A percentile compares a stretch with the other conserved stretches of the same genome.
Conservation (phyloP, 2,888 invertebrate species). For the Hoplodrina blanda region DNA sequence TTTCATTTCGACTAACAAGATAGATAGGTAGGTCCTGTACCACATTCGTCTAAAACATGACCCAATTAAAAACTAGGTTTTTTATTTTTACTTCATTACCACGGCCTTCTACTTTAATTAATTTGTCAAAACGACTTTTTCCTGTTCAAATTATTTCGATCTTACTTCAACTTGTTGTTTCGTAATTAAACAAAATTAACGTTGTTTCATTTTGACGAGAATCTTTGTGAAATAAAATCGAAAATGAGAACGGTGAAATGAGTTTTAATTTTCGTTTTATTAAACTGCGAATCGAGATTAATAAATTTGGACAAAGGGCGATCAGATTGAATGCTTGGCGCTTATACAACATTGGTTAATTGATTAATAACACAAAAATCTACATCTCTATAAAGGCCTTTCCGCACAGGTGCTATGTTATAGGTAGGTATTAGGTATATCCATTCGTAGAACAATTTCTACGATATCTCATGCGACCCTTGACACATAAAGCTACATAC, state of each 20-base stretch:
- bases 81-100: not conserved
- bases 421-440: too few species aligned
- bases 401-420: too few species aligned
- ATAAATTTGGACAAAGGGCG: constrained; percentile 21
- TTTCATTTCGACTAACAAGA: too few species aligned
- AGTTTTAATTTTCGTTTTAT: constrained; percentile 32
- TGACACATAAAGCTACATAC: too few species aligned
- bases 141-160: constrained; percentile 30
- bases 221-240: not conserved
- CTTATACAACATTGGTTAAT: constrained; percentile 7
- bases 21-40: not conserved
- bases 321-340: constrained; percentile 2
- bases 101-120: constrained; percentile 5
- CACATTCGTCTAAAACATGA: not conserved
- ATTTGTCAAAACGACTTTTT: constrained; percentile 23
- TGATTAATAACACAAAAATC: not conserved
- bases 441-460: too few species aligned
- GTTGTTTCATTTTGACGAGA: constrained; percentile 19
- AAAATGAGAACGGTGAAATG: constrained; percentile 29
- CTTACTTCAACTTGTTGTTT: constrained; percentile 26
- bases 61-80: not conserved
- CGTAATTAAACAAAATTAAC: constrained; percentile 31
- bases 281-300: constrained; percentile 28
- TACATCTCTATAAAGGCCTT: too few species aligned
- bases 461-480: too few species aligned